These are phyloP conservation scores for Sphyrna mokarran DNA, from an alignment of 2,113 vertebrate species.

Conservation along the genomic window DNA sequence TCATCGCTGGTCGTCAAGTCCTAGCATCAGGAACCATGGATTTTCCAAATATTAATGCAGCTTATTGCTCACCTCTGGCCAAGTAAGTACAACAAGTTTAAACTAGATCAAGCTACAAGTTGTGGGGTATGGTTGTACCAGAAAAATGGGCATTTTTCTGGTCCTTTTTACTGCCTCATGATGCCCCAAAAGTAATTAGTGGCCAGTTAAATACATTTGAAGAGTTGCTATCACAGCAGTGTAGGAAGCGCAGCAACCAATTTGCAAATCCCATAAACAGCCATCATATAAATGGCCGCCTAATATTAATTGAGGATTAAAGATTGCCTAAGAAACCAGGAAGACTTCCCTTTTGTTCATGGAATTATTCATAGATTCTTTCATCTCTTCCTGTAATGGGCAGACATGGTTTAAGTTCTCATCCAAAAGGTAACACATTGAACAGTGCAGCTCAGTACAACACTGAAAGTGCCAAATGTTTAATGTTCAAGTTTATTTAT, in stretches of 20 bases:
- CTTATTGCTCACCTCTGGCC: slow-evolving; percentile 60
- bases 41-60: slow-evolving; percentile 55
- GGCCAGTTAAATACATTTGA: neutral
- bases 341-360: neutral
- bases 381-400: neutral
- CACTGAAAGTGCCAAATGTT: neutral
- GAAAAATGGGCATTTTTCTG: neutral
- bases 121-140: neutral
- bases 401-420: neutral
- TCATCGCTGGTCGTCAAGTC: slow-evolving; percentile 63
- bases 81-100: slow-evolving; percentile 46
- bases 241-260: neutral
- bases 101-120: neutral
- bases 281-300: neutral
- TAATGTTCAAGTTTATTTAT: no score
- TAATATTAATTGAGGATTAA: neutral
- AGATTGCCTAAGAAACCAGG: neutral
- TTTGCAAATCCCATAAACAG: neutral
- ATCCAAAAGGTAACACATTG: neutral
- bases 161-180: neutral
- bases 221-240: neutral
- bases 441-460: no score
- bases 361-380: neutral
- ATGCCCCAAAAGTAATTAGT: neutral
- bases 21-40: slow-evolving; percentile 60